Evolutionary conservation across 2,113 vertebrate genomes (phyloP), one percentile per base, ranked within the genome.

Genomic region (Lates calcarifer): DNA sequence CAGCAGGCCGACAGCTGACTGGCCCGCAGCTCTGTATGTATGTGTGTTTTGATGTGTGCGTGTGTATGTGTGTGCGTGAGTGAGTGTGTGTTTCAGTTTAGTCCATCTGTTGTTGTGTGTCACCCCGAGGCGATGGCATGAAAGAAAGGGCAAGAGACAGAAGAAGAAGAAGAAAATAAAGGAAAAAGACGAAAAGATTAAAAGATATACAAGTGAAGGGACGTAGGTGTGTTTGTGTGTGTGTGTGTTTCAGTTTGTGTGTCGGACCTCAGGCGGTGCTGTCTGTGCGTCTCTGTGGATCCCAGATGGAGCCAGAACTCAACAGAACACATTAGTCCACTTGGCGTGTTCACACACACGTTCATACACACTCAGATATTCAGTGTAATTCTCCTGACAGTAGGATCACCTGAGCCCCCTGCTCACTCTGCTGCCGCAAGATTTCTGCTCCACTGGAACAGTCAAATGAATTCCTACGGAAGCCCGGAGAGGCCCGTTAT

Each of bases 301-400:
- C 91, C 91, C 93, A 94, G 93, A 94, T 93, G 93, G 91, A 90
- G 83, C 77, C 87, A 85, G 85, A 85, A 90, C 87, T 88, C 82
- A 61, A 67, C 87, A 89, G 85, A 93, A 81, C 90, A 68, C 87
- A 87, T 92, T 90, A 90, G 89, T 92, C 87, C 88, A 90, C 90
- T 89, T 82, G 91, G 89, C 77, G 69, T 79, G 87, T 70, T 88
- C 81, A 61, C 73, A 83, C 87, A 82, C 82, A 51, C 69, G 47
- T 47, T 80, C 89, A 85, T 55, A 89, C 80, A 76, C 87, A 74
- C 81, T 67, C 86, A 66, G 60, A 82, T 47, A 76, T 68, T 79
- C 81, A 14, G 77, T 2, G 60, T n/a, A 87, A 91, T 82, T 47
- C 87, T 88, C 88, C 82, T 41, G 85, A 82, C 87, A 28, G 78